These are phyloP conservation scores for Slavum lentiscoides DNA, from an alignment of 2,888 invertebrate species.

Conservation along the genomic window DNA sequence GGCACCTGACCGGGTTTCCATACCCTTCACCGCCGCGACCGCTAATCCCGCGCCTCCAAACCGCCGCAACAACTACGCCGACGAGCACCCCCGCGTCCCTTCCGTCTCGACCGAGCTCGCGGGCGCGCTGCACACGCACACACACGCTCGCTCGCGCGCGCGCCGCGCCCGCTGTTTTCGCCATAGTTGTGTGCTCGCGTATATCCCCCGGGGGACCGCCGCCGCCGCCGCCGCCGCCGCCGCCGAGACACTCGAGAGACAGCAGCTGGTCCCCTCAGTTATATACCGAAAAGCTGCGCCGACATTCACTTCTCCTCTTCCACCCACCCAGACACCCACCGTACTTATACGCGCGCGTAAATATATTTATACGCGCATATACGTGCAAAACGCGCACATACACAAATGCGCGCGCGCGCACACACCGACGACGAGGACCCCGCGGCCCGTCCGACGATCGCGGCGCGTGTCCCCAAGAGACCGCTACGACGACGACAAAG, in stretches of 20 bases:
- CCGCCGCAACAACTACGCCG: too few relatives aligned
- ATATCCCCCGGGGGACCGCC: conserved; percentile 35
- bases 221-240: conserved; percentile 1
- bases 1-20: conserved; percentile 48
- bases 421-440: background rate
- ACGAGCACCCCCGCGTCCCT: background rate
- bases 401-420: background rate
- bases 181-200: background rate
- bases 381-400: background rate
- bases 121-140: background rate
- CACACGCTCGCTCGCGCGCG: background rate
- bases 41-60: background rate
- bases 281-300: conserved; percentile 9
- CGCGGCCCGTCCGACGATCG: background rate
- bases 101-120: background rate
- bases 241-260: conserved; percentile 48
- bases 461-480: conserved; percentile 16
- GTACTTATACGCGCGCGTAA: background rate
- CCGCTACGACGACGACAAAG: conserved; percentile 18
- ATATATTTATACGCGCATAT: background rate
- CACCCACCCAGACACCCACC: background rate
- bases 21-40: background rate
- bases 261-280: conserved; percentile 49
- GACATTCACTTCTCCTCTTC: background rate
- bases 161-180: too few relatives aligned